Evolutionary conservation across 2,113 vertebrate species (phyloP).

Genomic region (Piprites chloris): DNA sequence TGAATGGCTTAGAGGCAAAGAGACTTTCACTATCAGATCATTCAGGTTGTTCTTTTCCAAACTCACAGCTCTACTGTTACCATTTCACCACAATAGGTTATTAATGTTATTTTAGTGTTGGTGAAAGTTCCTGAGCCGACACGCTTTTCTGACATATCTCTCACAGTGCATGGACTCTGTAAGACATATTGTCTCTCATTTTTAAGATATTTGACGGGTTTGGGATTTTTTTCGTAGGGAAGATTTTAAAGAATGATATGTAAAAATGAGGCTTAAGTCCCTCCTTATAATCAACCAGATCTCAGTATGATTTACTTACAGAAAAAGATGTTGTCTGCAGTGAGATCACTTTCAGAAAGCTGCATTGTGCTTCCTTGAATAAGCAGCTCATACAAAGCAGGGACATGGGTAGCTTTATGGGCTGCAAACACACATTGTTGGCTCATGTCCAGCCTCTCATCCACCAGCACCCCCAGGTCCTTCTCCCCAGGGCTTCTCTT

Average conservation of each 20-base stretch:
- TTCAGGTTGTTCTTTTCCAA: neutral
- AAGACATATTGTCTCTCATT: neutral
- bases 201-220: neutral
- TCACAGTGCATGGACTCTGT: neutral
- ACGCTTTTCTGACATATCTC: neutral
- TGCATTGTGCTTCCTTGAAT: neutral
- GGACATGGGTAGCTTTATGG: neutral
- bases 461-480: neutral
- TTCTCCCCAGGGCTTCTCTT: neutral
- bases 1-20: neutral
- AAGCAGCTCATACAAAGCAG: neutral
- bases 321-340: neutral
- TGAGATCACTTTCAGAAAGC: neutral
- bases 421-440: neutral
- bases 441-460: neutral
- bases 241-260: neutral
- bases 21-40: neutral
- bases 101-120: neutral
- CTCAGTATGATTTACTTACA: neutral
- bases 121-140: neutral
- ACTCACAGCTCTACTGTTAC: neutral
- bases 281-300: neutral
- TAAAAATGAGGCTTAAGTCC: neutral
- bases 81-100: neutral
- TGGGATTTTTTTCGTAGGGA: neutral